A percentile compares a stretch with the other conserved stretches of the same genome.
These are phyloP conservation scores for Pantala flavescens DNA, from an alignment of 1,140 invertebrate genomes.

Conservation along the genomic window DNA sequence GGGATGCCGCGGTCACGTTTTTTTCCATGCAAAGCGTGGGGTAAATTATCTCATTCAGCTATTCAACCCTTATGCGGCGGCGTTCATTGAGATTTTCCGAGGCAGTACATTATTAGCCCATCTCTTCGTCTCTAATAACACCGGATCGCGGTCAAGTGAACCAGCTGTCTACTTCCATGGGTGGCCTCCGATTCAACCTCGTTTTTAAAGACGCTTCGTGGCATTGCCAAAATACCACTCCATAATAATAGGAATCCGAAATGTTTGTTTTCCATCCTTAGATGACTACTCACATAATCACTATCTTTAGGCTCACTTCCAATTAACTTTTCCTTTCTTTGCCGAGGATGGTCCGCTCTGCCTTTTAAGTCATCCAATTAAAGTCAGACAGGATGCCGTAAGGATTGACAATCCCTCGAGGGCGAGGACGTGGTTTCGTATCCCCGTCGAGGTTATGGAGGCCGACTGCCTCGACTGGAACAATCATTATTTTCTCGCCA, in stretches of 20 bases:
- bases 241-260: slow-evolving; percentile 1
- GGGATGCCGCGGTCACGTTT: no score
- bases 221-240: background rate
- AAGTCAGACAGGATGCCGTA: background rate
- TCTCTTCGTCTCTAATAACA: no score
- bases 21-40: no score
- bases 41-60: no score
- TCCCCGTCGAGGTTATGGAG: background rate
- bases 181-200: background rate
- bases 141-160: no score
- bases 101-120: no score
- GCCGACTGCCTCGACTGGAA: no score
- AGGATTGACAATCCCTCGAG: background rate
- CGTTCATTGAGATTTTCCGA: no score
- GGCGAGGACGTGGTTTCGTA: background rate
- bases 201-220: background rate
- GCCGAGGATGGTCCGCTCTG: background rate
- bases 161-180: background rate
- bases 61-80: no score
- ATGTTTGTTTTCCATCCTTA: background rate
- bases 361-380: slow-evolving; percentile 10
- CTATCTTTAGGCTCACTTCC: slow-evolving; percentile 1
- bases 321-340: background rate
- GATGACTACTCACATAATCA: background rate
- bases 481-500: no score